Evolutionary conservation across 2,888 invertebrate genomes (phyloP).

Genomic region (Machimus rusticus): DNA sequence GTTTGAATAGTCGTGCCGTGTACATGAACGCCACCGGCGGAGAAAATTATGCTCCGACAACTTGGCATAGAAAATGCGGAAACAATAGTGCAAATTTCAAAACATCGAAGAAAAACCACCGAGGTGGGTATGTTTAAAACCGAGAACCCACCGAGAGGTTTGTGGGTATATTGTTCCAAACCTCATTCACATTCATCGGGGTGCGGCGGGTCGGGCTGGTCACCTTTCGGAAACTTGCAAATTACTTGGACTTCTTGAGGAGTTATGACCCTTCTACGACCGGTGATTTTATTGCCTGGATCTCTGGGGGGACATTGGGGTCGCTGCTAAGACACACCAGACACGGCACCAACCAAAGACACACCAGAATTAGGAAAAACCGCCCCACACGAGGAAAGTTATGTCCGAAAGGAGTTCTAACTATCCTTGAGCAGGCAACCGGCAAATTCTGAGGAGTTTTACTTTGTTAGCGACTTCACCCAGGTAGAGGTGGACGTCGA

Average conservation of each 20-base stretch:
- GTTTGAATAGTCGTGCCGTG: neutral
- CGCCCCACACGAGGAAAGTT: neutral
- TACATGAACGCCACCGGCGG: neutral
- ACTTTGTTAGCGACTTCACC: neutral
- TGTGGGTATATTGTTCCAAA: neutral
- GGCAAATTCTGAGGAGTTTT: neutral
- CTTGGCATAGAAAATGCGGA: neutral
- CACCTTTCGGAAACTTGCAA: neutral
- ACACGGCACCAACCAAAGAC: neutral
- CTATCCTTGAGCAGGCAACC: neutral
- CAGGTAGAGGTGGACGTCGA: neutral
- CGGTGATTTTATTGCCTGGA: neutral
- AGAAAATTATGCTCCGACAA: neutral
- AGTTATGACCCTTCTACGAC: neutral
- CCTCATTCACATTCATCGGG: slow-evolving; percentile 29
- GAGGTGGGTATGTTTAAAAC: neutral
- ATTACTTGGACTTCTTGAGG: neutral
- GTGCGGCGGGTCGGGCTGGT: neutral
- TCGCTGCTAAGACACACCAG: neutral
- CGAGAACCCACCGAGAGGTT: neutral
- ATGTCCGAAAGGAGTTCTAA: neutral
- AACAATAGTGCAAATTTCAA: slow-evolving; percentile 10
- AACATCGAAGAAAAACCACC: slow-evolving; percentile 7
- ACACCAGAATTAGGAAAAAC: neutral
- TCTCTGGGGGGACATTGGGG: neutral